Conservation (phyloP, 2,888 invertebrate species). For the Laothoe populi region DNA sequence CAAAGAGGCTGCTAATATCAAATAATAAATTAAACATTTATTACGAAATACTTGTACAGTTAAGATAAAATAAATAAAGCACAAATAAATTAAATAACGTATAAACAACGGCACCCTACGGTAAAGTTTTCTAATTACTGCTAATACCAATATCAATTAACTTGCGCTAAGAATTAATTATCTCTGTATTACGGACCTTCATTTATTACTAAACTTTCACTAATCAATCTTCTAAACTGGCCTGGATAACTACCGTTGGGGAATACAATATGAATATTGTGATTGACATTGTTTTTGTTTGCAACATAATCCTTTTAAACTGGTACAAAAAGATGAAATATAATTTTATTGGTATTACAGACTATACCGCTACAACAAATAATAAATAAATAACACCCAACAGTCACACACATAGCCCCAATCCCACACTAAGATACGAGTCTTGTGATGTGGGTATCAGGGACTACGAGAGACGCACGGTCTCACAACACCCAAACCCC, state of each 20-base stretch:
- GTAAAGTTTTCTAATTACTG: slow-evolving; percentile 81
- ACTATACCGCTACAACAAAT: too few species aligned
- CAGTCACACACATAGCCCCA: too few species aligned
- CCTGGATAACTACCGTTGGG: slow-evolving; percentile 42
- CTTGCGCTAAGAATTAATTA: slow-evolving; percentile 82
- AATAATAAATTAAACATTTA: not conserved
- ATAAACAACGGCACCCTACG: slow-evolving; percentile 30
- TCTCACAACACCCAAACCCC: too few species aligned
- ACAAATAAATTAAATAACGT: slow-evolving; percentile 25
- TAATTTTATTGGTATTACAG: too few species aligned
- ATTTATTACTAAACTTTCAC: slow-evolving; percentile 82
- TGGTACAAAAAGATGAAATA: too few species aligned
- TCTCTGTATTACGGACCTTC: slow-evolving; percentile 76
- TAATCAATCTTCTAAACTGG: slow-evolving; percentile 76
- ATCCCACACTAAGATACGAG: too few species aligned
- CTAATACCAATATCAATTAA: slow-evolving; percentile 82
- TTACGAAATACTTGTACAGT: not conserved
- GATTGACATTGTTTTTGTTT: not conserved
- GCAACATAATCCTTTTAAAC: not conserved
- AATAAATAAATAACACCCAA: too few species aligned
- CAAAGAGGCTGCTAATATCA: too few species aligned
- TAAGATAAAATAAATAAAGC: slow-evolving; percentile 11
- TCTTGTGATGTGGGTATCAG: too few species aligned
- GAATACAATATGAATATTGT: not conserved
- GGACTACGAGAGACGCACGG: too few species aligned